Evolutionary conservation across 1,140 invertebrate species (phyloP), one percentile per base, ranked within the genome.

Genomic region (Drosophila santomea): DNA sequence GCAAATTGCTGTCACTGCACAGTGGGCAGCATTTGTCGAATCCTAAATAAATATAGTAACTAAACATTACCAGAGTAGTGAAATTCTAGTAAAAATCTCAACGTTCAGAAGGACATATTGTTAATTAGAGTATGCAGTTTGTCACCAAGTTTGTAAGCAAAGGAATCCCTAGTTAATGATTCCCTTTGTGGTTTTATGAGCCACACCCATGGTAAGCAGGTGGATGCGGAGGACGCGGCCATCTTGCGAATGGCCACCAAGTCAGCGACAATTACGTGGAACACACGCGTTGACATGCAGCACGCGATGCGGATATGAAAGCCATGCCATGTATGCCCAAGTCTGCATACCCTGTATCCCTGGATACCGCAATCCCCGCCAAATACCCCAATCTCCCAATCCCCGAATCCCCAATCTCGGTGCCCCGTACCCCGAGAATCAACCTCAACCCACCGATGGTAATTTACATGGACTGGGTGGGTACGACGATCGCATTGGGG

Each of bases 231-330:
- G 72, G 32, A 52, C 43, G 63, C 41, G 63, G 74, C 74, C 74
- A 77, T 76, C 56, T 78, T 78, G 50, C 57, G 74, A 77, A 78
- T 78, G 74, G 73, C 73, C 73, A 76, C 73, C 73, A 67, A 74
- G 72, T 74, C 72, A 51, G 72, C 66, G 82, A 78, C 78, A 81
- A 86, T 88, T 86, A 80, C 82, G 73, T 57, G 66, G 83, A 88
- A 88, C 84, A 83, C 84, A 89, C 85, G 84, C 84, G 84, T 90
- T 90, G 84, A 89, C 84, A 89, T 89, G 84, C 84, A 62, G 85
- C 84, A 89, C 84, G 84, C 84, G 84, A 89, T 84, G 76, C 80
- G 82, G 76, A 89, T 73, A 83, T 79, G 77, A 64, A 45, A 57
- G 51, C 57, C 43, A 69, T 80, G 71, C 52, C 25, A 51, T 69